Evolutionary conservation across 2,797 vertebrate species (phyloP), one percentile per base, ranked within the genome.

Genomic region (Crax fasciolata): DNA sequence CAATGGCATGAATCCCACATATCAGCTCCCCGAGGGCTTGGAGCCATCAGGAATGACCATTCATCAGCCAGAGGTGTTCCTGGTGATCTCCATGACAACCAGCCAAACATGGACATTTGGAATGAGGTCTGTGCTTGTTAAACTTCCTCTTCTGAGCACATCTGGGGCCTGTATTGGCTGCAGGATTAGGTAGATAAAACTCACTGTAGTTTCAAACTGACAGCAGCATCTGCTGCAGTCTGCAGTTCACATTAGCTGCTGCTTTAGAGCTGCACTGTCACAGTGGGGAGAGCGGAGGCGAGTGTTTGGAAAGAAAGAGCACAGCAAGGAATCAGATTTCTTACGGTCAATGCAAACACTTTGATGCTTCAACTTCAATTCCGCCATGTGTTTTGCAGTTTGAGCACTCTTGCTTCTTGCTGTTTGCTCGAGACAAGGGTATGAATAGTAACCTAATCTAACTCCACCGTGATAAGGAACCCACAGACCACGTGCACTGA

Each of bases 401-500:
- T 13, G 44, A 90, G 58, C 1, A 1, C 43, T 17, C 17, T 1
- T 24, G 2, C 27, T 72, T 43, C 15, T 52, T 9, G 24, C 58
- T 71, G 74, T 28, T 52, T n/a, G 75, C 70, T 62, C 32, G 24
- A 30, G 80, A 57, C 21, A 8, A 67, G 71, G 17, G 35, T 15
- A 11, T 3, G 32, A 54, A 23, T 3, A 43, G 86, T 55, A 66
- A 84, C 52, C 32, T 14, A n/a, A 55, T 38, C 62, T 18, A 21
- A 19, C 25, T 25, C 28, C 2, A 1, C 0, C 3, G 51, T 0
- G 10, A 79, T 32, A 66, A 23, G 78, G 35, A 24, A 52, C 10
- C 39, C 25, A 15, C 70, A 21, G 65, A 6, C 25, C 9, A 55
- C 32, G 12, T 0, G 10, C 7, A 13, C 57, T 46, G 58, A 66